Evolutionary conservation across 2,797 vertebrate genomes (phyloP).

Genomic region (Pelodytes ibericus): DNA sequence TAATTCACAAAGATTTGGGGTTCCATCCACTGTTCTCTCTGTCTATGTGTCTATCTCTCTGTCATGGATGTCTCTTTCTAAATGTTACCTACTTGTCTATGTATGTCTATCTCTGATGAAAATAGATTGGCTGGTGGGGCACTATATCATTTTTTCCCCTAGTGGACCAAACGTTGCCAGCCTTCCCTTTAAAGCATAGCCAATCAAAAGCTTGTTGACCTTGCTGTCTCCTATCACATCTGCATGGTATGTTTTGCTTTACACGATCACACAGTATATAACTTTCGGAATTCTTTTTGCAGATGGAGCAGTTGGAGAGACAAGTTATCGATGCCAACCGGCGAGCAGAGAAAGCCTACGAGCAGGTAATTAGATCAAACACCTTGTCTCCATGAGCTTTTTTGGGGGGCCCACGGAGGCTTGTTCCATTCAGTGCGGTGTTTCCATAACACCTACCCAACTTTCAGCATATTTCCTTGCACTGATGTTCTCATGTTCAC

Average conservation of each 20-base stretch:
- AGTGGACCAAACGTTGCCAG: too few species aligned
- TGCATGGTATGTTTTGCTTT: slow-evolving; percentile 14
- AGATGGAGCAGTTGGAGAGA: slow-evolving; percentile 95
- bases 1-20: too few species aligned
- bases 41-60: too few species aligned
- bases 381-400: neutral
- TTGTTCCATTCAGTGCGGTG: neutral
- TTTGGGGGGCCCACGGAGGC: neutral
- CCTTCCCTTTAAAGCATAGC: neutral
- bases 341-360: slow-evolving; percentile 86
- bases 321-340: slow-evolving; percentile 92
- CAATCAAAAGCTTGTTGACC: slow-evolving; percentile 19
- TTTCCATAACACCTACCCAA: neutral
- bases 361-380: slow-evolving; percentile 78
- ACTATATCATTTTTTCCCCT: too few species aligned
- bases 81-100: too few species aligned
- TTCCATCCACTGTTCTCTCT: too few species aligned
- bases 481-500: neutral
- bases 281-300: slow-evolving; percentile 32
- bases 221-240: slow-evolving; percentile 22
- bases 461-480: slow-evolving; percentile 3
- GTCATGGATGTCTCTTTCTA: too few species aligned
- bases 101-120: too few species aligned
- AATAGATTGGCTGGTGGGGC: too few species aligned
- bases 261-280: slow-evolving; percentile 23